These are phyloP conservation scores for Trichoplusia ni DNA, from an alignment of 1,140 invertebrate species.

Conservation along the genomic window DNA sequence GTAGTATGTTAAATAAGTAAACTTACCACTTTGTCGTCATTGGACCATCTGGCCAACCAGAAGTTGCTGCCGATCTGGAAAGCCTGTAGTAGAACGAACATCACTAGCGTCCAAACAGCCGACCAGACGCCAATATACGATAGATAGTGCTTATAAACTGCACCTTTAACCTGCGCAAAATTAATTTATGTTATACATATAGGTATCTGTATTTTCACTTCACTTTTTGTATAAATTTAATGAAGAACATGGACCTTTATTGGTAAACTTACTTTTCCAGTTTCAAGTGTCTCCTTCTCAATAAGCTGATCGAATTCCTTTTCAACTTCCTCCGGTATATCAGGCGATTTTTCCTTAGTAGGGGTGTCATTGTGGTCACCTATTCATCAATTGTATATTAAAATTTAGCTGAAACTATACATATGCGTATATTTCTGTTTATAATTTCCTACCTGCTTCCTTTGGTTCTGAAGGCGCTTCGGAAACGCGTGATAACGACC, in stretches of 20 bases:
- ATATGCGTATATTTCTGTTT: background rate
- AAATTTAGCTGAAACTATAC: too few species aligned
- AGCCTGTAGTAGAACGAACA: slow-evolving; percentile 93
- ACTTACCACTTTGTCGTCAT: slow-evolving; percentile 81
- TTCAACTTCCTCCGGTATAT: background rate
- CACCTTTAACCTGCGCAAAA: slow-evolving; percentile 82
- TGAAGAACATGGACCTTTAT: too few species aligned
- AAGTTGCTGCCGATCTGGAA: slow-evolving; percentile 95
- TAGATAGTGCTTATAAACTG: slow-evolving; percentile 95
- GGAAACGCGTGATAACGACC: slow-evolving; percentile 83
- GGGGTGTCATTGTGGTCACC: background rate
- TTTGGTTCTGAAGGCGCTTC: slow-evolving; percentile 82
- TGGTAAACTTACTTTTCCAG: too few species aligned
- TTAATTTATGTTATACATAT: too few species aligned
- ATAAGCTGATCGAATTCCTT: slow-evolving; percentile 86
- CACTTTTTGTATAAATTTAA: too few species aligned
- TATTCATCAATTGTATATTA: too few species aligned
- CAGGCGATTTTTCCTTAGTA: too few species aligned
- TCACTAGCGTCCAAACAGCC: slow-evolving; percentile 87
- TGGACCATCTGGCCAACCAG: slow-evolving; percentile 95
- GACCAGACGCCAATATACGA: slow-evolving; percentile 91
- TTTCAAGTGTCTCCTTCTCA: slow-evolving; percentile 94
- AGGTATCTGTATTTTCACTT: too few species aligned
- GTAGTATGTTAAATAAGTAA: background rate
- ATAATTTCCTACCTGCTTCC: slow-evolving; percentile 52